Conservation (phyloP, 1,140 invertebrate species). For the Leptoteleia sp. region DNA sequence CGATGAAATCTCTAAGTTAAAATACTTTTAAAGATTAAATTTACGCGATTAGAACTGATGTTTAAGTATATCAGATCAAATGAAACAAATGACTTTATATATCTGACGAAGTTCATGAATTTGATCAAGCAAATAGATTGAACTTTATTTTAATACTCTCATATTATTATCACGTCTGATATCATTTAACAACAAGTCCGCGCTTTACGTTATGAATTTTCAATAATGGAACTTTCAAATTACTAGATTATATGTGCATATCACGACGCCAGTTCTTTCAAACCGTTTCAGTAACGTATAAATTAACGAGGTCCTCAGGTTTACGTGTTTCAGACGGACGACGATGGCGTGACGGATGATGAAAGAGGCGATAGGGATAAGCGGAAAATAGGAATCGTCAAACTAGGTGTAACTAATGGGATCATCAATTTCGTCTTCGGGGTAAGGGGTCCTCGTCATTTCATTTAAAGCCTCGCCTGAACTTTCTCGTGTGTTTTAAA, state of each 20-base stretch:
- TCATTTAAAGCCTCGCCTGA: not conserved
- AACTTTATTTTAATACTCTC: too few relatives aligned
- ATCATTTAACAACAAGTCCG: too few relatives aligned
- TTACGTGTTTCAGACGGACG: conserved; percentile 74
- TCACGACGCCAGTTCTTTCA: conserved; percentile 26
- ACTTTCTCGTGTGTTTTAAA: conserved; percentile 3
- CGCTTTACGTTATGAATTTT: too few relatives aligned
- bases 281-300: conserved; percentile 7
- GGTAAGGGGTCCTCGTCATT: conserved; percentile 82
- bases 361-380: conserved; percentile 84
- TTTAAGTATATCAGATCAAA: too few relatives aligned
- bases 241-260: conserved; percentile 12
- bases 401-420: conserved; percentile 87
- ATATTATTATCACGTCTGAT: too few relatives aligned
- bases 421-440: conserved; percentile 89
- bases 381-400: conserved; percentile 86
- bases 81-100: too few relatives aligned
- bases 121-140: too few relatives aligned
- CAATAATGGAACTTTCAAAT: too few relatives aligned
- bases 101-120: too few relatives aligned
- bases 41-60: too few relatives aligned
- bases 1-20: too few relatives aligned
- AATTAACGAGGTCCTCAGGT: conserved; percentile 71
- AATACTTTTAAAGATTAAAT: too few relatives aligned
- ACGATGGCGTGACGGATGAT: conserved; percentile 71